Conservation (phyloP, 2,888 invertebrate species). For the Reticulitermes lucifugus region DNA sequence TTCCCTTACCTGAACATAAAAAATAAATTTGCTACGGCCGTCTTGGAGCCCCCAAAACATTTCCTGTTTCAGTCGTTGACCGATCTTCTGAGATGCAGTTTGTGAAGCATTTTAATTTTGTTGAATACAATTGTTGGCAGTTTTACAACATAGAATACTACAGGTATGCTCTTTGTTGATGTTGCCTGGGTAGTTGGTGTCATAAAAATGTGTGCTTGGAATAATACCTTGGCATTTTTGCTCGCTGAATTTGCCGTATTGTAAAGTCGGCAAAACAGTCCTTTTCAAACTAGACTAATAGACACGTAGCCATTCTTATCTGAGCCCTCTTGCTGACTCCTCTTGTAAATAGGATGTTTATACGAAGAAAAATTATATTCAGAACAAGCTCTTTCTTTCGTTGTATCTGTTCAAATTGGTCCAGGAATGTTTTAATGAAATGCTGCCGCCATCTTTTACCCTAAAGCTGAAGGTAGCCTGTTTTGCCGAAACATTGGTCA, state of each 20-base stretch:
- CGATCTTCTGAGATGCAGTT: neutral
- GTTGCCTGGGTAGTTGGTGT: neutral
- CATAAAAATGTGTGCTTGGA: neutral
- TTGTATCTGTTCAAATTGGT: too few species aligned
- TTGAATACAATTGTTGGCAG: constrained; percentile 1
- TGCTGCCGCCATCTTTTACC: too few species aligned
- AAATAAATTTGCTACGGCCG: constrained; percentile 23
- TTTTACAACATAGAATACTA: neutral
- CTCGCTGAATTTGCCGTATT: neutral
- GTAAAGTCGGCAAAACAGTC: neutral
- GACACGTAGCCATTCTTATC: too few species aligned
- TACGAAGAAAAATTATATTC: too few species aligned
- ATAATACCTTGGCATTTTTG: neutral
- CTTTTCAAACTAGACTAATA: too few species aligned
- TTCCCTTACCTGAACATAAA: constrained; percentile 6
- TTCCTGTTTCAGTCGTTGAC: constrained; percentile 35
- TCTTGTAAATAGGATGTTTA: too few species aligned
- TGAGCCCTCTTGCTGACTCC: too few species aligned
- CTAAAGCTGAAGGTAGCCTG: too few species aligned
- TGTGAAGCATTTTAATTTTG: neutral
- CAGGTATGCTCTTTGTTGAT: neutral
- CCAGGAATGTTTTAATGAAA: too few species aligned
- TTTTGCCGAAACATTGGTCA: too few species aligned
- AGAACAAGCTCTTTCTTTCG: too few species aligned
- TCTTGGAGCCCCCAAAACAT: constrained; percentile 2